Base-by-base conservation (phyloP, 2,113 vertebrate species). In the Colius striatus region DNA sequence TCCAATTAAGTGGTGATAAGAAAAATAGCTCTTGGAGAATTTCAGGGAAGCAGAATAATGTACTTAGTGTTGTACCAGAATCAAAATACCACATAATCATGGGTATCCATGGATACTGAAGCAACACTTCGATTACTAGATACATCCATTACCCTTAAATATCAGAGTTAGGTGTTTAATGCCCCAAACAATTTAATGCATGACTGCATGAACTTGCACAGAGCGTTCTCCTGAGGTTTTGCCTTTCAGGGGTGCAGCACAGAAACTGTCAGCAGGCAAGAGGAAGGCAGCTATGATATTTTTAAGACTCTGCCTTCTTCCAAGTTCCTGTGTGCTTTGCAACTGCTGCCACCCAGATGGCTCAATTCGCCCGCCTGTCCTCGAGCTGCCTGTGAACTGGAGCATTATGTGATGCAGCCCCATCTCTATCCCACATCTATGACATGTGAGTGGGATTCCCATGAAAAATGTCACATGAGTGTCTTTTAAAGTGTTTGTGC, bases 1-100 rank as follows among this genome's bases (percentile, higher is more conserved):
- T 95, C 89, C 97, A 97, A 92, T 97, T 97, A 97, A 80, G 58
- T 43, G 91, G 27, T 84, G 89, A 95, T 94, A 96, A 93, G 90
- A 89, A 96, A 95, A 97, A 89, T 17, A 85, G 54, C 68, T 95
- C 91, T 87, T 90, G 93, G 96, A 90, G 79, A 92, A 77, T 95
- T 77, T 84, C 85, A 75, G 76, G 93, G 87, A 87, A 96, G 90
- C 90, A 95, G 74, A 82, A 82, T 94, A 83, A 96, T 66, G 94
- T 91, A 10, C 84, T 97, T 75, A 85, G 84, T 38, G 91, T 27
- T 87, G 87, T 72, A 63, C 50, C 60, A 79, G 95, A 87, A 94
- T 77, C 54, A 95, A 82, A 79, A 67, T 19, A 80, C 36, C 94
- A 48, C 50, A 51, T 51, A 70, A 89, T 66, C 65, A 23, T 1